Base-by-base conservation (phyloP, 2,113 vertebrate genomes). In the Ardeotis arabs region DNA sequence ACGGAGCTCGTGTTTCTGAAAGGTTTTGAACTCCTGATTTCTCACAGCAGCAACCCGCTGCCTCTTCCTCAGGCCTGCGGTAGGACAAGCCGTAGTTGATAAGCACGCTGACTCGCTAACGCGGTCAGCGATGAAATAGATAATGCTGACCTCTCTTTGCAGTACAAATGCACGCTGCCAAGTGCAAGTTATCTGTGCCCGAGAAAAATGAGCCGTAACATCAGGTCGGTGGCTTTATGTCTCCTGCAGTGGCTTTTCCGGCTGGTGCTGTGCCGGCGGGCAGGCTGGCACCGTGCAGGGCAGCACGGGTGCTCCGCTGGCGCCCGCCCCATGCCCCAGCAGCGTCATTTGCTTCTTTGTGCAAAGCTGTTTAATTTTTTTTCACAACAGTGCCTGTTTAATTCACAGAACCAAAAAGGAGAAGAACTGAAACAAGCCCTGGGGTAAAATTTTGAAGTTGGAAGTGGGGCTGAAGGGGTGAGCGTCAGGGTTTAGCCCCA, bases 91-190 rank as follows among this genome's bases (percentile, higher is more conserved):
- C 15, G 1, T 6, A 7, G 28, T 2, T 20, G 68, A 17, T 37
- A 20, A 23, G 37, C 10, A 2, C 5, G 3, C 55, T 11, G n/a
- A 3, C 25, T 19, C 0, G 12, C 68, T 37, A 0, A 14, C 6
- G 2, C 0, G 3, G 18, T 11, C 77, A 23, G 64, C 2, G 13
- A n/a, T 31, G 60, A 24, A 31, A 24, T 3, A 14, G 66, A 24
- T 52, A 41, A 17, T 1, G 3, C 72, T 58, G 78, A 68, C 66
- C 78, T 52, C 49, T 23, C 20, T 18, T 15, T n/a, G 87, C 19
- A 25, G 70, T 6, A 25, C 59, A 29, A 7, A 8, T 4, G 12
- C n/a, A 3, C 1, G 7, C 58, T 76, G 92, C 58, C 50, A 28
- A 6, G 37, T 16, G 50, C 37, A 17, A 23, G 45, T 31, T 35